Percentiles rank a stretch among this genome's conserved stretches.
phyloP scores from a whole-genome alignment of 2,888 invertebrate species.

The Cephus rjabovi region DNA sequence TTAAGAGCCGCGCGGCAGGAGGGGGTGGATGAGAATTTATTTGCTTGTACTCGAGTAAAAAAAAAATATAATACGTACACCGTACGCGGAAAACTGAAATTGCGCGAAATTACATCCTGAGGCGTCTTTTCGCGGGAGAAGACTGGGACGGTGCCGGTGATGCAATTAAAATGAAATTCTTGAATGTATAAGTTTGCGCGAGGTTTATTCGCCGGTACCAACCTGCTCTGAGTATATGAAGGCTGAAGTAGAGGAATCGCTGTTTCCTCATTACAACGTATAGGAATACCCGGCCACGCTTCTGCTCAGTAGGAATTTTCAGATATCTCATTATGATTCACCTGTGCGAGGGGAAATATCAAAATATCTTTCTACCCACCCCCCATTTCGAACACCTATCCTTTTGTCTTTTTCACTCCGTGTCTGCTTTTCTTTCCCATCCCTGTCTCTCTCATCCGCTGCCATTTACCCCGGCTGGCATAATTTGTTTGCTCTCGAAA shows the following conservation, averaged over 20 bases:
- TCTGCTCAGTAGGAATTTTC: constrained; percentile 38
- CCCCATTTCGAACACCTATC: constrained; percentile 11
- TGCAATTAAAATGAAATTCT: constrained; percentile 48
- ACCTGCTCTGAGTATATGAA: background rate
- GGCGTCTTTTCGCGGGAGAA: background rate
- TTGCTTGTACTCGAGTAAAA: background rate
- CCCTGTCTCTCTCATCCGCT: constrained; percentile 15
- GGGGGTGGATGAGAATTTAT: background rate
- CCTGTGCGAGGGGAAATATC: constrained; percentile 35
- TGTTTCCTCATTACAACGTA: constrained; percentile 25
- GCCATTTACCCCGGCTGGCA: constrained; percentile 8
- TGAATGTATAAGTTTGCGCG: constrained; percentile 35
- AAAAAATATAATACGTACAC: background rate
- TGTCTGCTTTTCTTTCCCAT: constrained; percentile 16
- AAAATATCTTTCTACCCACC: constrained; percentile 28
- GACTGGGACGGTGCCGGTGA: background rate
- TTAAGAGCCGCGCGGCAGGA: background rate
- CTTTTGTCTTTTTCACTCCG: constrained; percentile 3
- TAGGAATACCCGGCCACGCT: constrained; percentile 30
- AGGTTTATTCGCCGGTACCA: constrained; percentile 16
- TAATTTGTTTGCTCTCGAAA: constrained; percentile 6
- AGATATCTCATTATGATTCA: constrained; percentile 47
- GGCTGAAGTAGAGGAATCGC: background rate
- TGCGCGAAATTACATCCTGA: background rate
- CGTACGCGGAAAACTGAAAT: background rate